Percentiles rank a stretch among this genome's conserved stretches.
These are phyloP conservation scores for Temnothorax rugatulus DNA, from an alignment of 2,888 invertebrate species.

Conservation along the genomic window DNA sequence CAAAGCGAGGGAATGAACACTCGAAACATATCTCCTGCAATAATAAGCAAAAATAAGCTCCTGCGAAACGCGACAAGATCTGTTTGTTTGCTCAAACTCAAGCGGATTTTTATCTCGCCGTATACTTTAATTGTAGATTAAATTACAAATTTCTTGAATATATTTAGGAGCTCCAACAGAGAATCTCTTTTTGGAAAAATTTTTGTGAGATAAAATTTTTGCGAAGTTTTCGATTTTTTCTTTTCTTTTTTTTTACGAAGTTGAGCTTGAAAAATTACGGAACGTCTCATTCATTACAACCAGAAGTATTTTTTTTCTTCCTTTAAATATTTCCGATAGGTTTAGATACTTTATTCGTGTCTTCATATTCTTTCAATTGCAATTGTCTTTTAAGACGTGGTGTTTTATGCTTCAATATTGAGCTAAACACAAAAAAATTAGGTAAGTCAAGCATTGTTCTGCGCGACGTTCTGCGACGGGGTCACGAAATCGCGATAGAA, in stretches of 20 bases:
- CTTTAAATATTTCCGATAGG: not conserved
- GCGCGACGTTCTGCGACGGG: not conserved
- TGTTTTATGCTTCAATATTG: not conserved
- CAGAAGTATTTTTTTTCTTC: not conserved
- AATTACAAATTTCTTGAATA: not conserved
- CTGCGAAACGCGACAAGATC: not conserved
- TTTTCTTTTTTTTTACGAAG: not conserved
- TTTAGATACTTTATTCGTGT: not conserved
- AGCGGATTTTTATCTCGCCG: not conserved
- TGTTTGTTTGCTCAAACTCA: not conserved
- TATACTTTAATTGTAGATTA: conserved; percentile 11
- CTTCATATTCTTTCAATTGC: not conserved
- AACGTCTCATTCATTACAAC: not conserved
- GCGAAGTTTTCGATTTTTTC: not conserved
- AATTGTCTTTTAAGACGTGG: not conserved
- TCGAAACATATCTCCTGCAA: conserved; percentile 2
- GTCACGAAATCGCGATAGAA: not conserved
- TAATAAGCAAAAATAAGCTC: not conserved
- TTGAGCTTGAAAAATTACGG: not conserved
- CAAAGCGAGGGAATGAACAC: not conserved
- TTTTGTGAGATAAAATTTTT: not conserved
- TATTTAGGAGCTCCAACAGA: not conserved
- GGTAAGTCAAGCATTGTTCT: not conserved
- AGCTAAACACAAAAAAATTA: not conserved
- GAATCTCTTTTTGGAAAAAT: not conserved